A percentile compares a stretch with the other conserved stretches of the same genome.
phyloP scores from a whole-genome alignment of 1,140 invertebrate genomes.

The Hyposmocoma kahamanoa region DNA sequence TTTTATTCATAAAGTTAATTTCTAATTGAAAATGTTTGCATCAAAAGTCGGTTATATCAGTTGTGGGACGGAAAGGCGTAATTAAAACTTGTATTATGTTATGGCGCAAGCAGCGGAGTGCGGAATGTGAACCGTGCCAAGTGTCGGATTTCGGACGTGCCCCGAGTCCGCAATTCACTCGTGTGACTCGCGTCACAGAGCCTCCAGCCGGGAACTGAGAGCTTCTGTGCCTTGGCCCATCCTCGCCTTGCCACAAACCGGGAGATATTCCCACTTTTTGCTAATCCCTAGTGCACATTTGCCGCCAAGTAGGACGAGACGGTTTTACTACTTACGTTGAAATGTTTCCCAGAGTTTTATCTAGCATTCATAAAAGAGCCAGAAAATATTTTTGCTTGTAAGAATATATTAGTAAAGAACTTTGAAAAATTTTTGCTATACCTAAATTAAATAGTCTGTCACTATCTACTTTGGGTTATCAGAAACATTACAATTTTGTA shows the following conservation, averaged over 20 bases:
- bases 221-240: too few species aligned
- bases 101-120: conserved; percentile 31
- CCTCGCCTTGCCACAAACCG: conserved; percentile 7
- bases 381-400: too few species aligned
- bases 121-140: conserved; percentile 54
- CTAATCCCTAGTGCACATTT: conserved; percentile 17
- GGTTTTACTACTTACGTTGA: background rate
- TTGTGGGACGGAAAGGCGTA: too few species aligned
- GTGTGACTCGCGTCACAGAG: conserved; percentile 8
- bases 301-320: conserved; percentile 10
- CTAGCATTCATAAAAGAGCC: too few species aligned
- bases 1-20: conserved; percentile 51
- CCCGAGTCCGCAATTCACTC: conserved; percentile 41
- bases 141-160: conserved; percentile 64
- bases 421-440: too few species aligned
- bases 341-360: too few species aligned
- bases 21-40: conserved; percentile 18
- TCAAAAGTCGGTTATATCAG: background rate
- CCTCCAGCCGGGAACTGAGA: background rate
- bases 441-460: too few species aligned
- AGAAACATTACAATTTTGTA: too few species aligned
- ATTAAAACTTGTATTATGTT: conserved; percentile 66
- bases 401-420: too few species aligned
- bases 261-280: conserved; percentile 13
- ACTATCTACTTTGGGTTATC: too few species aligned